Base-by-base conservation (phyloP, 2,113 vertebrate genomes). In the Gorsachius goisagi region DNA sequence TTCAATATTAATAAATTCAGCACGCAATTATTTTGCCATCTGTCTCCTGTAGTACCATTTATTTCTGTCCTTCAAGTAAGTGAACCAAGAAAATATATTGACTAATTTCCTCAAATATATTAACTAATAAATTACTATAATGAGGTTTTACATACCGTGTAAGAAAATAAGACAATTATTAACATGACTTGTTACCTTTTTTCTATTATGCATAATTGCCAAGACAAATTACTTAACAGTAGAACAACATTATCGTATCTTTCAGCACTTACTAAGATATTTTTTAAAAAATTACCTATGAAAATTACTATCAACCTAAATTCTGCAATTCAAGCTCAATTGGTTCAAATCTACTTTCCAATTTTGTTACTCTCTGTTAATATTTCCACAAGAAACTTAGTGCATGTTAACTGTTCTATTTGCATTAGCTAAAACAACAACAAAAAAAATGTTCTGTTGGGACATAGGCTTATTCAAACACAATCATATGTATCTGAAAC, bases 11-110 rank as follows among this genome's bases (percentile, higher is more conserved):
- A 93, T 78, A 93, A 92, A 81, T 90, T 74, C 82, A 86, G 39
- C 37, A 59, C 60, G 68, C 27, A 93, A 92, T 92, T 97, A 95
- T 95, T 96, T 93, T 94, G 68, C 88, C 88, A 92, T 95, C 69
- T 97, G 88, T 95, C 67, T 89, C 67, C 45, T 56, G 37, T 35
- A 88, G n/a, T 93, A 44, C 11, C 9, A 4, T 89, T 95, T 90
- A 82, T 92, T 88, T 91, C 60, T 71, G 47, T 67, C 68, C 17
- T 88, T 95, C 67, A 85, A 56, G 32, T 89, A 83, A 72, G 13
- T 55, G 90, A 32, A 47, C 22, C 1, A 37, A 77, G 72, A 90
- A 92, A 74, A 83, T 55, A 67, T 15, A 73, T 55, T n/a, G 15
- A 93, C 4, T 35, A 53, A 53, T 85, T 88, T 94, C 35, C 37